Evolutionary conservation across 2,113 vertebrate genomes (phyloP), one percentile per base, ranked within the genome.

Genomic region (Pangasianodon gigas): DNA sequence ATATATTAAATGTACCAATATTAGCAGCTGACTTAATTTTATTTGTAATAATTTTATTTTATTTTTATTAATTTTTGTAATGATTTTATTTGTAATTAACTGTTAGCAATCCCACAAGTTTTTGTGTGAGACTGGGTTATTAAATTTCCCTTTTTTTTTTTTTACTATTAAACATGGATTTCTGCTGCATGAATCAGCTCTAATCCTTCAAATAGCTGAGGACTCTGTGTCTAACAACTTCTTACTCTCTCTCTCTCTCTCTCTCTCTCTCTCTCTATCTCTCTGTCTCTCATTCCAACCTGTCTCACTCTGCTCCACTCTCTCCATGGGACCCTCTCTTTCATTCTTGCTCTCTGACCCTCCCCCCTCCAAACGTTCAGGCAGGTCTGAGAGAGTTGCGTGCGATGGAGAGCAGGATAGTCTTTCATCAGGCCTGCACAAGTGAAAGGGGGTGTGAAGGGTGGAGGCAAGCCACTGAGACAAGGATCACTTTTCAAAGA

Each of bases 401-500:
- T 95, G 95, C 94, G 87, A 95, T 74, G 91, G 90, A 85, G 85
- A 93, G 91, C 89, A 88, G 92, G 93, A 92, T 93, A 92, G 85
- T 94, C 93, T 94, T 94, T 95, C 93, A 91, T 95, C 94, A 94
- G 93, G 94, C 92, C 93, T 90, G 93, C 93, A 95, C 92, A 93
- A 93, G 93, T 88, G 90, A 90, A 90, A 88, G 90, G 89, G 86
- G 71, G 86, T 86, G 62, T 56, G 86, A 87, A 91, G 92, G 93
- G 93, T 91, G 88, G 84, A 79, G 88, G 85, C 71, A 89, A 83
- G 79, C 80, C 84, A 91, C 91, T 93, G 92, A 91, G 91, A 91
- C 89, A 83, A 71, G 65, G 94, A 95, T 96, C 93, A 89, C 93
- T 93, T 96, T 96, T 95, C 94, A 96, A 96, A 95, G 93, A 16